phyloP scores from a whole-genome alignment of 2,888 invertebrate genomes.

The Brachypterus glaber region DNA sequence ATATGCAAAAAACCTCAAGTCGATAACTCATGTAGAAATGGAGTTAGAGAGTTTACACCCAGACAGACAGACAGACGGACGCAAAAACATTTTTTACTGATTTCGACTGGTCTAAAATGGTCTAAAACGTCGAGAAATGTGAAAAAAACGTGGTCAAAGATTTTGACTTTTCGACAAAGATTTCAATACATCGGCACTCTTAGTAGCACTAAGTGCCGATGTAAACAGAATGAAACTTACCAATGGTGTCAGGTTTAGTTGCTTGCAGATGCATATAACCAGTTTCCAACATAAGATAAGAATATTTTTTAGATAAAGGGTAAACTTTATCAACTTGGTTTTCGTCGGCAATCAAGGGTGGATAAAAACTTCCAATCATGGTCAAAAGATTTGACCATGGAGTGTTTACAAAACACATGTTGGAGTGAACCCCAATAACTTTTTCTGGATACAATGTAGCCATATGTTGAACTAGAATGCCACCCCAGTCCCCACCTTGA shows the following conservation, averaged over 20 bases:
- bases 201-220: not conserved
- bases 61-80: too few relatives aligned
- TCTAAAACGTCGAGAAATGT: too few relatives aligned
- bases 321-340: conserved; percentile 42
- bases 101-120: too few relatives aligned
- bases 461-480: conserved; percentile 52
- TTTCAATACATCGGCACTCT: conserved; percentile 1
- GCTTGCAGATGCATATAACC: conserved; percentile 71
- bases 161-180: too few relatives aligned
- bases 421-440: conserved; percentile 50
- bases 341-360: conserved; percentile 39
- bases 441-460: conserved; percentile 54
- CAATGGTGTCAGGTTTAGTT: conserved; percentile 82
- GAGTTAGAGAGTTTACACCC: too few relatives aligned
- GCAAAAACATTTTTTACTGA: too few relatives aligned
- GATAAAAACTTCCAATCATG: conserved; percentile 15
- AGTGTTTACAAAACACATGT: conserved; percentile 35
- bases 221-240: conserved; percentile 38
- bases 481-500: conserved; percentile 82
- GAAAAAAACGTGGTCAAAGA: too few relatives aligned
- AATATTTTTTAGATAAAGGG: conserved; percentile 41
- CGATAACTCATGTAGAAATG: too few relatives aligned
- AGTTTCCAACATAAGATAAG: conserved; percentile 42
- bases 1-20: too few relatives aligned
- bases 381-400: conserved; percentile 16